phyloP scores from a whole-genome alignment of 2,113 vertebrate genomes.

The Pyxicephalus adspersus region DNA sequence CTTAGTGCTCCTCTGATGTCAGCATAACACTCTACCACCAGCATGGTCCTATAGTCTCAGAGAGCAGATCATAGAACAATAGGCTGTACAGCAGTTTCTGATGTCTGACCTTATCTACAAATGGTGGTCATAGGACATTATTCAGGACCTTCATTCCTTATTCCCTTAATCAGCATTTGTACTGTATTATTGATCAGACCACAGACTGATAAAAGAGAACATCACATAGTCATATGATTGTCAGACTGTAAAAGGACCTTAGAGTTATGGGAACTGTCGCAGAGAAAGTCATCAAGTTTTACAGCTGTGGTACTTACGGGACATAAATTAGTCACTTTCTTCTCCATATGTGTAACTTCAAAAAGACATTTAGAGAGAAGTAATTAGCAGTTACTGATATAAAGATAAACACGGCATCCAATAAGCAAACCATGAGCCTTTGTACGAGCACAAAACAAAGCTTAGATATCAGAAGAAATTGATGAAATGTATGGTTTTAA shows the following conservation, averaged over 20 bases:
- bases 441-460: too few relatives aligned
- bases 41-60: too few relatives aligned
- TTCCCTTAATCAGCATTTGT: too few relatives aligned
- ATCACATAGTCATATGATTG: background rate
- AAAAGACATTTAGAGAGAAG: background rate
- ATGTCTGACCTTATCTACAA: too few relatives aligned
- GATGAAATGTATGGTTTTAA: too few relatives aligned
- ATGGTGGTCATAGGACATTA: too few relatives aligned
- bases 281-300: constrained; percentile 14
- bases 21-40: too few relatives aligned
- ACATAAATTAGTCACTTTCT: constrained; percentile 20
- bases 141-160: too few relatives aligned
- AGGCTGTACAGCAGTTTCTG: too few relatives aligned
- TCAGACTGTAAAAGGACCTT: background rate
- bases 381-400: background rate
- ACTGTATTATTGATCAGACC: background rate
- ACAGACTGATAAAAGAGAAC: background rate
- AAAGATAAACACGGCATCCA: background rate
- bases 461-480: too few relatives aligned
- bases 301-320: background rate
- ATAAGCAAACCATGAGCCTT: background rate
- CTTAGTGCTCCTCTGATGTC: too few relatives aligned
- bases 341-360: constrained; percentile 7
- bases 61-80: too few relatives aligned
- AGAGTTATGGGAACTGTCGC: background rate